Conservation (phyloP, 1,140 invertebrate genomes). For the Apolygus lucorum region DNA sequence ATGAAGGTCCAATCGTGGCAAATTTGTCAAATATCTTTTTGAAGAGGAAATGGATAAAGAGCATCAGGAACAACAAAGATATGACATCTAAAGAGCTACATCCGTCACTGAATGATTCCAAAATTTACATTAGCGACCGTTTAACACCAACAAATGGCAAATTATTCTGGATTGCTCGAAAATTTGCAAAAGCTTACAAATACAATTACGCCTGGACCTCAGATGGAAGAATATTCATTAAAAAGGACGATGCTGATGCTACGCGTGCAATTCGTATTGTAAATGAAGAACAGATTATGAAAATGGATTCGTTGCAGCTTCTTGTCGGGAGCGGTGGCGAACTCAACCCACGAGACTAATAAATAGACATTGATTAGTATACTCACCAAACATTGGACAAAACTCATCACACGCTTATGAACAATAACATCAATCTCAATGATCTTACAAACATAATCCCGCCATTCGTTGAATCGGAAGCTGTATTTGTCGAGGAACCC, state of each 20-base stretch:
- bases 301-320: background rate
- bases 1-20: background rate
- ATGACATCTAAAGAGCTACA: background rate
- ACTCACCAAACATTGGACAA: background rate
- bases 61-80: background rate
- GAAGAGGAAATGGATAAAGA: background rate
- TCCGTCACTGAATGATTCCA: background rate
- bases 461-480: background rate
- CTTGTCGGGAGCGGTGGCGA: background rate
- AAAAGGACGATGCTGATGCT: background rate
- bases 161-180: background rate
- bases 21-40: background rate
- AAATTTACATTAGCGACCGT: background rate
- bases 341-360: background rate
- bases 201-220: background rate
- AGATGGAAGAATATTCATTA: background rate
- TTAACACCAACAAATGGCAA: background rate
- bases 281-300: background rate
- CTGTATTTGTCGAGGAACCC: background rate
- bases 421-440: background rate
- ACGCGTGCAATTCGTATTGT: background rate
- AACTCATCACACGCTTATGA: background rate
- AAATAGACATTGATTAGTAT: background rate
- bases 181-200: background rate
- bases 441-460: background rate